A percentile compares a stretch with the other conserved stretches of the same genome.
phyloP scores from a whole-genome alignment of 2,797 vertebrate genomes.

The Sebastes taczanowskii region DNA sequence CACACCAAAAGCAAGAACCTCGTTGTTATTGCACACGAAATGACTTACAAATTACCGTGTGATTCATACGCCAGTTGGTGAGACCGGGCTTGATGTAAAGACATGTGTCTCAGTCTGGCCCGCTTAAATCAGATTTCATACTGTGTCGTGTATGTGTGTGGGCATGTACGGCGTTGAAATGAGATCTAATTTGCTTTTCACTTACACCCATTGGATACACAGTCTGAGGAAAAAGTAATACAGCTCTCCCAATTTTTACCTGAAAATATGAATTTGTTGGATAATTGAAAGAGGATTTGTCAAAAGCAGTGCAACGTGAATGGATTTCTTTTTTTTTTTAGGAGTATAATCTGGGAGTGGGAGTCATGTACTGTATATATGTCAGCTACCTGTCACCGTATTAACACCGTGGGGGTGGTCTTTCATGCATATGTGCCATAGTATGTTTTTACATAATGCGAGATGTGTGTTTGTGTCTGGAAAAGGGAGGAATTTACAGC shows the following conservation, averaged over 20 bases:
- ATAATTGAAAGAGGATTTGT: slow-evolving; percentile 5
- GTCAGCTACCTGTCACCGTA: slow-evolving; percentile 10
- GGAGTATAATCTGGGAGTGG: slow-evolving; percentile 23
- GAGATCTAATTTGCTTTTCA: slow-evolving; percentile 36
- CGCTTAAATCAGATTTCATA: slow-evolving; percentile 49
- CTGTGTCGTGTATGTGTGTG: slow-evolving; percentile 1
- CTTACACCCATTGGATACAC: background rate
- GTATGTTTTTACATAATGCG: slow-evolving; percentile 3
- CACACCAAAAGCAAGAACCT: background rate
- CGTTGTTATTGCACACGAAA: background rate
- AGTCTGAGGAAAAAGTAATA: background rate
- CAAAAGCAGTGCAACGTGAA: background rate
- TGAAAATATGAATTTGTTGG: background rate
- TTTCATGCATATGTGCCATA: background rate
- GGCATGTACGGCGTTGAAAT: slow-evolving; percentile 1
- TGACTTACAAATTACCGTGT: background rate
- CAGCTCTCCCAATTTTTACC: background rate
- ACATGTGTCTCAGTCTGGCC: slow-evolving; percentile 12
- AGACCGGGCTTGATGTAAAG: background rate
- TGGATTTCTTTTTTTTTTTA: background rate
- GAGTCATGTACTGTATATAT: slow-evolving; percentile 1
- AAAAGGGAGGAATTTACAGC: slow-evolving; percentile 30
- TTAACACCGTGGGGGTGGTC: background rate
- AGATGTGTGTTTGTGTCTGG: slow-evolving; percentile 16
- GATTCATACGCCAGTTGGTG: background rate